phyloP scores from a whole-genome alignment of 2,797 vertebrate species.

The Tiaroga cobitis region DNA sequence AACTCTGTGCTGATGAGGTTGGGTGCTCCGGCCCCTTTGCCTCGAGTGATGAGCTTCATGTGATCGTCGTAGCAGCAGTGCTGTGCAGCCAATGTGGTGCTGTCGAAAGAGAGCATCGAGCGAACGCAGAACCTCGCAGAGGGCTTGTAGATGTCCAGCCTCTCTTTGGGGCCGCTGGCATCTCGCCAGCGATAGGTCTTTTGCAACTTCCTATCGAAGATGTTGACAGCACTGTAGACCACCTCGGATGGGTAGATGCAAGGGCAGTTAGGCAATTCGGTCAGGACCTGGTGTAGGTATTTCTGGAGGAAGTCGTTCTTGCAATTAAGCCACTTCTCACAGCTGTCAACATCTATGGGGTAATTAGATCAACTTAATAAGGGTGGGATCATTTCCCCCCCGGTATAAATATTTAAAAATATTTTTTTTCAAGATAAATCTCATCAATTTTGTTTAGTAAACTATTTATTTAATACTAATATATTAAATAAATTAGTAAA shows the following conservation, averaged over 20 bases:
- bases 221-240: slow-evolving; percentile 83
- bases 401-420: not conserved
- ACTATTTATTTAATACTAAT: too few species aligned
- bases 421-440: too few species aligned
- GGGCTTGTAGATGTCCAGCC: slow-evolving; percentile 93
- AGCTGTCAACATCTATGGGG: slow-evolving; percentile 88
- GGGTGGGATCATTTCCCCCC: not conserved
- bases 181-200: slow-evolving; percentile 91
- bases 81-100: slow-evolving; percentile 90
- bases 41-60: slow-evolving; percentile 89
- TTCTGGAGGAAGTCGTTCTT: slow-evolving; percentile 92
- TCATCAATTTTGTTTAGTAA: too few species aligned
- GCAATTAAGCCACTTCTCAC: slow-evolving; percentile 96
- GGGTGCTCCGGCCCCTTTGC: slow-evolving; percentile 89
- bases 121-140: slow-evolving; percentile 90
- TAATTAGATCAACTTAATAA: not conserved
- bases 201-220: slow-evolving; percentile 80
- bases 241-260: slow-evolving; percentile 91
- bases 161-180: slow-evolving; percentile 89
- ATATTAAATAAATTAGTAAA: not conserved
- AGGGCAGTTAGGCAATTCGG: slow-evolving; percentile 92
- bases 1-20: slow-evolving; percentile 94
- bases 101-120: slow-evolving; percentile 88
- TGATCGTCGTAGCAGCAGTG: slow-evolving; percentile 92
- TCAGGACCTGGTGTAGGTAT: slow-evolving; percentile 89